phyloP scores from a whole-genome alignment of 2,113 vertebrate species.

The Lontra canadensis region DNA sequence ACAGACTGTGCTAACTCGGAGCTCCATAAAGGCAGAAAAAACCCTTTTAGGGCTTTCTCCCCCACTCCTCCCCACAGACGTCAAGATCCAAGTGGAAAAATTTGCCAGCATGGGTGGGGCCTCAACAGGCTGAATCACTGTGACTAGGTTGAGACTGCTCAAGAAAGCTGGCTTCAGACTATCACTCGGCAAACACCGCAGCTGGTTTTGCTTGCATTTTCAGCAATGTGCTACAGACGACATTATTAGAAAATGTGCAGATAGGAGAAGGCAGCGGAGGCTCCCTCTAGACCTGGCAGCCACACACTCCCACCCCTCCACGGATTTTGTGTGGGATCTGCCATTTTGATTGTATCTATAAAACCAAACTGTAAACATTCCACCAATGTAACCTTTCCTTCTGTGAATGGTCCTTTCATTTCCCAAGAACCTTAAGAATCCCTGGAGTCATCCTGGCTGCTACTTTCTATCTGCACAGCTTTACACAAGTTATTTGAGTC shows the following conservation, averaged over 20 bases:
- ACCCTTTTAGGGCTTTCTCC: background rate
- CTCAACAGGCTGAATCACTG: slow-evolving; percentile 57
- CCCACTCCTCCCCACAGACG: background rate
- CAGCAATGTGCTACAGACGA: background rate
- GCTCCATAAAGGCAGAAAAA: background rate
- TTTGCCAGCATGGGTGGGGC: background rate
- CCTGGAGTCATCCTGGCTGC: background rate
- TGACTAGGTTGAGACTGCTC: background rate
- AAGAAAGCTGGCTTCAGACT: background rate
- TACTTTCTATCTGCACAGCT: background rate
- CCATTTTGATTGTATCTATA: background rate
- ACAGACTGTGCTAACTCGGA: background rate
- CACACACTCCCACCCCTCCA: background rate
- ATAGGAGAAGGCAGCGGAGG: background rate
- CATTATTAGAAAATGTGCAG: background rate
- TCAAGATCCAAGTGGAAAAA: slow-evolving; percentile 24
- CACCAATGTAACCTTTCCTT: background rate
- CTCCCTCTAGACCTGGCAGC: background rate
- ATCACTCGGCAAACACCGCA: background rate
- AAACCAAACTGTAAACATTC: background rate
- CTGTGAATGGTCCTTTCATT: background rate
- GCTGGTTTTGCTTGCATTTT: background rate
- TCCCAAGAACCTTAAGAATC: background rate
- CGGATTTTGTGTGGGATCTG: background rate
- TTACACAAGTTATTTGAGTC: background rate